Conservation (phyloP, 2,113 vertebrate genomes). For the Rostratula benghalensis region DNA sequence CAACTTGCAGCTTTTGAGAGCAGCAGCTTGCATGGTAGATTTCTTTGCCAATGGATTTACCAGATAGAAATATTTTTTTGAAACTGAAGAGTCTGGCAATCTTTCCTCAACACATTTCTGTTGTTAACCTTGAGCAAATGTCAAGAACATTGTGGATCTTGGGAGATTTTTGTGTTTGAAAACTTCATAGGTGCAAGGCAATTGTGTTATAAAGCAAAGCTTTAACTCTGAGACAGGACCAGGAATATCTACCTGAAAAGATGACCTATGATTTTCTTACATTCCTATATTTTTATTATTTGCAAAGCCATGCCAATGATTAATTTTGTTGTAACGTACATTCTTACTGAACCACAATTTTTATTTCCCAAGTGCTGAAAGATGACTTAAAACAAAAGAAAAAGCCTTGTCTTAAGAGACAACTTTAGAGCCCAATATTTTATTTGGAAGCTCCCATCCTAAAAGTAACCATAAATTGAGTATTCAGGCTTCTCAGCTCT, state of each 20-base stretch:
- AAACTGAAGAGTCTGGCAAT: neutral
- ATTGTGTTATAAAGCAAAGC: neutral
- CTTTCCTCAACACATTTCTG: neutral
- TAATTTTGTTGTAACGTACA: neutral
- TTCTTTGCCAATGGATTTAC: neutral
- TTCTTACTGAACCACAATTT: neutral
- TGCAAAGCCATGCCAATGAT: neutral
- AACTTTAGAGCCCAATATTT: neutral
- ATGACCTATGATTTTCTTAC: neutral
- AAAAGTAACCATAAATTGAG: neutral
- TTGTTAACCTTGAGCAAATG: neutral
- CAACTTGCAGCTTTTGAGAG: neutral
- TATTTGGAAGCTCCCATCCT: neutral
- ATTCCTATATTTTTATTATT: neutral
- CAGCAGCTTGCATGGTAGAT: neutral
- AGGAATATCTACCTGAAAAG: neutral
- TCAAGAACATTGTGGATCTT: neutral
- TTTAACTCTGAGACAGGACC: fast-evolving
- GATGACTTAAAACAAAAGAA: neutral
- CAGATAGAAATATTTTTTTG: neutral
- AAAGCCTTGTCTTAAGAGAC: neutral
- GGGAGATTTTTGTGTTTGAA: neutral
- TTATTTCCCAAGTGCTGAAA: neutral
- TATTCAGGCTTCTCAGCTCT: neutral
- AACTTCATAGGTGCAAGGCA: neutral